Percentiles rank a stretch among this genome's conserved stretches.
Evolutionary conservation across 2,888 invertebrate species (phyloP).

Genomic region (Meliscaeva auricollis): DNA sequence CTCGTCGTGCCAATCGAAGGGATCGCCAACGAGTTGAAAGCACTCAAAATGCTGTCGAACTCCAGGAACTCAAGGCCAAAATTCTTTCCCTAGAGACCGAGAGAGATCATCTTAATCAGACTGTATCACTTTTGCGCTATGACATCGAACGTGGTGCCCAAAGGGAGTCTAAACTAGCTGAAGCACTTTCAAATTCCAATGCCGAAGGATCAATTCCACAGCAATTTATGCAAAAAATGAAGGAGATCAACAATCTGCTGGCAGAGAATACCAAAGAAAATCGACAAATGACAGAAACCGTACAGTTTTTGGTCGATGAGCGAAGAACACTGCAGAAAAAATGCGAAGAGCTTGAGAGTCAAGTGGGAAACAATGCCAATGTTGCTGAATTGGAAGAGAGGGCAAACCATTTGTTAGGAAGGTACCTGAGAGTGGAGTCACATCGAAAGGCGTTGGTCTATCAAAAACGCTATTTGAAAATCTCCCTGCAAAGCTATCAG

Average conservation of each 20-base stretch:
- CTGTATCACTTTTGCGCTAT: conserved; percentile 80
- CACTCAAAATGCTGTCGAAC: conserved; percentile 81
- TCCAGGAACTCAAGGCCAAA: conserved; percentile 81
- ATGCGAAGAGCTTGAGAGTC: conserved; percentile 83
- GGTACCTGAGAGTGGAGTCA: conserved; percentile 92
- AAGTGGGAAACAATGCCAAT: conserved; percentile 78
- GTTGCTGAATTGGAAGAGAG: conserved; percentile 83
- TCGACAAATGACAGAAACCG: conserved; percentile 84
- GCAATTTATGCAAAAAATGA: conserved; percentile 83
- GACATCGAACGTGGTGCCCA: conserved; percentile 83
- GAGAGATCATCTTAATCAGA: conserved; percentile 80
- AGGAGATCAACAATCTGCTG: conserved; percentile 85
- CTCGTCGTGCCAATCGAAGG: conserved; percentile 80
- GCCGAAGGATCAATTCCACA: conserved; percentile 82
- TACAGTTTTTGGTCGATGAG: conserved; percentile 84
- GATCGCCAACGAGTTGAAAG: conserved; percentile 82
- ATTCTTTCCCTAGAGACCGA: conserved; percentile 79
- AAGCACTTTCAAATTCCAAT: conserved; percentile 81
- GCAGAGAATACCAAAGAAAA: conserved; percentile 85
- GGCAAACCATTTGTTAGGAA: conserved; percentile 87
- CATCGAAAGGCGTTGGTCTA: conserved; percentile 94
- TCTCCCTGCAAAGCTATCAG: conserved; percentile 85
- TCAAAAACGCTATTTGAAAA: conserved; percentile 94
- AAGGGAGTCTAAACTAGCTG: conserved; percentile 82
- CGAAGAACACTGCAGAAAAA: conserved; percentile 84